A percentile compares a stretch with the other conserved stretches of the same genome.
These are phyloP conservation scores for Phrynocephalus vlangalii DNA, from an alignment of 2,797 vertebrate species.

Conservation along the genomic window DNA sequence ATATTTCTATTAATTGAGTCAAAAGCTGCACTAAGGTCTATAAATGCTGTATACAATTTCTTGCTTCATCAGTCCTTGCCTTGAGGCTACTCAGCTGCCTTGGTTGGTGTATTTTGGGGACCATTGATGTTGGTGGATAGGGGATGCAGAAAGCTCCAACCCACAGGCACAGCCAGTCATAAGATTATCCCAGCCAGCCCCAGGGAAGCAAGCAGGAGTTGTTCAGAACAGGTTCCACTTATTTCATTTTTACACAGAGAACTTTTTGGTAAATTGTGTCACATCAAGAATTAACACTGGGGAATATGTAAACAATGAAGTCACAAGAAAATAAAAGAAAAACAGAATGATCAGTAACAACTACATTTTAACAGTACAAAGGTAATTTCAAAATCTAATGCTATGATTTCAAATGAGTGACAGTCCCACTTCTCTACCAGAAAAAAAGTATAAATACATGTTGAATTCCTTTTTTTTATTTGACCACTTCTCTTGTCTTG, in stretches of 20 bases:
- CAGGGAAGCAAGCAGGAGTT: background rate
- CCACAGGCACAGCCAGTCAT: background rate
- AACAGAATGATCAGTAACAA: background rate
- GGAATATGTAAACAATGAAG: background rate
- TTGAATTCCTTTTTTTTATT: background rate
- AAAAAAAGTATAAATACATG: background rate
- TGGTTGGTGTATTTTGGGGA: no score
- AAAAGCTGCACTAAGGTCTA: no score
- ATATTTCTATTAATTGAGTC: no score
- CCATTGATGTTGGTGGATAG: background rate
- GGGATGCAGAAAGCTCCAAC: background rate
- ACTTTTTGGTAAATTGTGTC: background rate
- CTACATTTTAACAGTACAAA: background rate
- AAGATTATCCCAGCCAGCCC: background rate
- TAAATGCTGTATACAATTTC: no score
- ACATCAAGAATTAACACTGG: background rate
- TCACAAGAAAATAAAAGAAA: background rate
- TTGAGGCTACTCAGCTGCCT: background rate
- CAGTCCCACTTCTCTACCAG: background rate
- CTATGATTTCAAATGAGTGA: background rate
- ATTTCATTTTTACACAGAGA: background rate
- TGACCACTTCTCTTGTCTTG: background rate
- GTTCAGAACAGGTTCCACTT: background rate
- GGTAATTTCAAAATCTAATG: background rate
- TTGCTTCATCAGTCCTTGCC: no score